Evolutionary conservation across 2,113 vertebrate genomes (phyloP).

Genomic region (Callaeas wilsoni): DNA sequence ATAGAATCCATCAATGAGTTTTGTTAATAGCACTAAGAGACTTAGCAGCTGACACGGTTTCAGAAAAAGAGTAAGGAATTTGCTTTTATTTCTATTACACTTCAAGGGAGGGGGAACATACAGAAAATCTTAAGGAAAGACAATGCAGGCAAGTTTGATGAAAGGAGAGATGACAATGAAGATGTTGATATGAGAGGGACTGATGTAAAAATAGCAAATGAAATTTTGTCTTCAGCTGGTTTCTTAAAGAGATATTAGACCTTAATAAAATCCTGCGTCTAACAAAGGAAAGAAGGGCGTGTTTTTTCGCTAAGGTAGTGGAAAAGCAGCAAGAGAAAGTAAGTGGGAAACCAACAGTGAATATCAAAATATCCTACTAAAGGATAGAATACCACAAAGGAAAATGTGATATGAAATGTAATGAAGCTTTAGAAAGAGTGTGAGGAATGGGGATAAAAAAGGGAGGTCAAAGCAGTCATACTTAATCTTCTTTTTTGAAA

Average conservation of each 20-base stretch:
- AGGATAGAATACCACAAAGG: neutral
- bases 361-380: neutral
- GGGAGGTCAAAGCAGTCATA: neutral
- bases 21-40: neutral
- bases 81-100: neutral
- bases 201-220: neutral
- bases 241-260: neutral
- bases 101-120: neutral
- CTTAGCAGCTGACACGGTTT: neutral
- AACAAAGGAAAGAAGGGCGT: neutral
- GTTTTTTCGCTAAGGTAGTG: neutral
- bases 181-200: neutral
- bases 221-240: neutral
- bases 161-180: neutral
- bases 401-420: neutral
- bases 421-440: neutral
- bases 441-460: neutral
- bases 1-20: neutral
- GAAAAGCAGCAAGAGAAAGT: neutral
- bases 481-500: constrained; percentile 14
- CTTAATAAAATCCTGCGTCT: neutral
- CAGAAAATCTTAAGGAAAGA: neutral
- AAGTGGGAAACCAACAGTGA: neutral
- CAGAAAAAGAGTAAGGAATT: neutral
- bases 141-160: neutral